These are phyloP conservation scores for Adrianichthys oophorus DNA, from an alignment of 2,797 vertebrate species.

Conservation along the genomic window DNA sequence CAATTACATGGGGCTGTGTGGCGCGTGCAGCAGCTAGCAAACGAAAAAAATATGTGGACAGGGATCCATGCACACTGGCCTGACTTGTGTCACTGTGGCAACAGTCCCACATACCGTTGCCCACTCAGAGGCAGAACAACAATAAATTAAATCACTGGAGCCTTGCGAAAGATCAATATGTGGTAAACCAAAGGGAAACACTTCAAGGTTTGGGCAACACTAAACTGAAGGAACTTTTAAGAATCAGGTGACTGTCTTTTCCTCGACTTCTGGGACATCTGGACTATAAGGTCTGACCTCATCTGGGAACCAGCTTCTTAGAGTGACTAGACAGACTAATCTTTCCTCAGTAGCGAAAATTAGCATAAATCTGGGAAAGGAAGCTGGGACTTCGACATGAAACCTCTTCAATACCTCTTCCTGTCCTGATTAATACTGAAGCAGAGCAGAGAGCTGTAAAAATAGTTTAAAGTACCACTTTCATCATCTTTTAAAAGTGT, in stretches of 20 bases:
- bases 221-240: constrained; percentile 54
- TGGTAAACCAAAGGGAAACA: constrained; percentile 30
- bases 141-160: constrained; percentile 26
- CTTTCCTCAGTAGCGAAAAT: constrained; percentile 65
- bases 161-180: constrained; percentile 36
- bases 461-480: constrained; percentile 31
- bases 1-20: constrained; percentile 65
- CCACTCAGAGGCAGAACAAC: constrained; percentile 5
- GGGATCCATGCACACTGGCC: constrained; percentile 20
- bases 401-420: constrained; percentile 54
- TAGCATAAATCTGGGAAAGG: constrained; percentile 70
- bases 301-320: constrained; percentile 62
- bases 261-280: constrained; percentile 56
- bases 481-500: too few relatives aligned
- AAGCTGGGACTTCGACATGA: constrained; percentile 62
- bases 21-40: constrained; percentile 38
- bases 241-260: constrained; percentile 56
- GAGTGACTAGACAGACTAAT: constrained; percentile 61
- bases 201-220: constrained; percentile 32
- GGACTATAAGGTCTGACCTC: constrained; percentile 58
- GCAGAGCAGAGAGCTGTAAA: constrained; percentile 45
- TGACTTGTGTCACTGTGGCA: constrained; percentile 28
- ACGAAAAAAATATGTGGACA: constrained; percentile 46
- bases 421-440: constrained; percentile 60
- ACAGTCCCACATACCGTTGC: neutral